Evolutionary conservation across 2,888 invertebrate genomes (phyloP).

Genomic region (Limenitis camilla): DNA sequence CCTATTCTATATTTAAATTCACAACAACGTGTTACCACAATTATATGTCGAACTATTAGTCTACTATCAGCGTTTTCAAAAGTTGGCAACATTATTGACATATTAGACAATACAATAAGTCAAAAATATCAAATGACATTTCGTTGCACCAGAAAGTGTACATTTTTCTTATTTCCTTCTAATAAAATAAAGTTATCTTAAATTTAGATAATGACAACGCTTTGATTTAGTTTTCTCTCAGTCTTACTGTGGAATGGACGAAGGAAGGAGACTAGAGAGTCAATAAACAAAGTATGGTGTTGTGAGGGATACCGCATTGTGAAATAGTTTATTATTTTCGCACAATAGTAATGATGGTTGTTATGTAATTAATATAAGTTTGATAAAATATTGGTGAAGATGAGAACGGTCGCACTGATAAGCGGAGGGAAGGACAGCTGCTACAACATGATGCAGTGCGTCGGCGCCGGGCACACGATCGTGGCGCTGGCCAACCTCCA

Average conservation of each 20-base stretch:
- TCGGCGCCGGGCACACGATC: slow-evolving; percentile 94
- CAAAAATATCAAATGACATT: slow-evolving; percentile 19
- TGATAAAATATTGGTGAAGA: slow-evolving; percentile 59
- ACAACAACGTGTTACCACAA: too few relatives aligned
- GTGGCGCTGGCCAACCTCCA: slow-evolving; percentile 96
- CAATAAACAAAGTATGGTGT: slow-evolving; percentile 27
- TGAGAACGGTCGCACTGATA: slow-evolving; percentile 91
- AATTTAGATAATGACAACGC: slow-evolving; percentile 33
- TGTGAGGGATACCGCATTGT: slow-evolving; percentile 46
- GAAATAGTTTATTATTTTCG: slow-evolving; percentile 48
- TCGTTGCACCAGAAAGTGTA: slow-evolving; percentile 21
- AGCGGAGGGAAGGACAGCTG: slow-evolving; percentile 99
- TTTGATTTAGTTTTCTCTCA: slow-evolving; percentile 14
- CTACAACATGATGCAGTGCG: slow-evolving; percentile 99
- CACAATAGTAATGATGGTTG: slow-evolving; percentile 50
- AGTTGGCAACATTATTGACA: too few relatives aligned
- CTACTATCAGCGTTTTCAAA: too few relatives aligned
- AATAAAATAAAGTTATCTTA: slow-evolving; percentile 58
- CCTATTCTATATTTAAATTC: too few relatives aligned
- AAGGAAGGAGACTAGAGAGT: neutral
- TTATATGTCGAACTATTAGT: too few relatives aligned
- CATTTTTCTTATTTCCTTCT: slow-evolving; percentile 42
- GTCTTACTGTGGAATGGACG: slow-evolving; percentile 16
- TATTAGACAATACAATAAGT: too few relatives aligned
- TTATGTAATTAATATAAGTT: slow-evolving; percentile 63